Evolutionary conservation across 2,797 vertebrate genomes (phyloP).

Genomic region (Telmatherina bonti): DNA sequence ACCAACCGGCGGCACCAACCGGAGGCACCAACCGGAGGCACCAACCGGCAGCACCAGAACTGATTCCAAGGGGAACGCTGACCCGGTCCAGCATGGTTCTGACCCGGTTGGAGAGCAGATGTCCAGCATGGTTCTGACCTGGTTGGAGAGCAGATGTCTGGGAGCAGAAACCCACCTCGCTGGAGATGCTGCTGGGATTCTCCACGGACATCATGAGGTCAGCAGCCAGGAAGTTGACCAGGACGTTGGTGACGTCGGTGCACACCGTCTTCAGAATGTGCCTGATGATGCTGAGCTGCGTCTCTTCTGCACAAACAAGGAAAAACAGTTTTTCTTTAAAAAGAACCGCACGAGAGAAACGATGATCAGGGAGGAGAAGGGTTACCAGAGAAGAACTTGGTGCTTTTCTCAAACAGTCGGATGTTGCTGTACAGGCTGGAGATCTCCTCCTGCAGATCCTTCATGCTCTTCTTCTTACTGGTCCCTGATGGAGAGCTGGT

Average conservation of each 20-base stretch:
- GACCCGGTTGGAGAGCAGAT: too few species aligned
- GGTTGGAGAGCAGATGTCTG: neutral
- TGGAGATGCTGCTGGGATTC: conserved; percentile 86
- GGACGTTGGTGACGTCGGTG: conserved; percentile 91
- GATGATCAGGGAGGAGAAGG: neutral
- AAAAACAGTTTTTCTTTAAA: too few species aligned
- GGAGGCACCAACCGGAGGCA: too few species aligned
- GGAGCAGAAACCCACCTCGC: conserved; percentile 84
- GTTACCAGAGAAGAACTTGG: conserved; percentile 91
- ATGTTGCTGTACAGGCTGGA: conserved; percentile 93
- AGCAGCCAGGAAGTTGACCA: conserved; percentile 92
- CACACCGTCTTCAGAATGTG: conserved; percentile 93
- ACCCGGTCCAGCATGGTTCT: too few species aligned
- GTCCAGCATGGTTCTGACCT: too few species aligned
- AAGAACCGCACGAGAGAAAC: too few species aligned
- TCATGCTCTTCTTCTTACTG: conserved; percentile 91
- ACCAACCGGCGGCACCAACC: too few species aligned
- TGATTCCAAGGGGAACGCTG: too few species aligned
- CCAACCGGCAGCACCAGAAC: too few species aligned
- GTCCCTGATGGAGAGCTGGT: conserved; percentile 83
- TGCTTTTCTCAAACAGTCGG: conserved; percentile 92
- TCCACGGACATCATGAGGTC: conserved; percentile 93
- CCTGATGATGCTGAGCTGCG: conserved; percentile 88
- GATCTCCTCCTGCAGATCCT: conserved; percentile 96
- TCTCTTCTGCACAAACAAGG: conserved; percentile 85